These are phyloP conservation scores for Colaptes auratus DNA, from an alignment of 2,113 vertebrate species.

Conservation along the genomic window DNA sequence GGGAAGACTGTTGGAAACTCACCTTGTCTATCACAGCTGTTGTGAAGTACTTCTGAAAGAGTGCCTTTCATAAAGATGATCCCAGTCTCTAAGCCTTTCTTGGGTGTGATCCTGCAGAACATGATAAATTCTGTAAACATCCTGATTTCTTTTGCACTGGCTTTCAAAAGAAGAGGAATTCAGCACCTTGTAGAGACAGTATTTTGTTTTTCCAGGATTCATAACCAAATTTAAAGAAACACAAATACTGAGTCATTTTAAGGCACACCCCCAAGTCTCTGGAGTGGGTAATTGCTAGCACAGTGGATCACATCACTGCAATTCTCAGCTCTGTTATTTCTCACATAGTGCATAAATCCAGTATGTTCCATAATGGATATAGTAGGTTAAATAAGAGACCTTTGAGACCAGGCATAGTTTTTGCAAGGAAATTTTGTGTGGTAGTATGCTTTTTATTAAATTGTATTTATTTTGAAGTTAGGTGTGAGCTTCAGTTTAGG, in stretches of 20 bases:
- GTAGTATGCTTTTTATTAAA: slow-evolving; percentile 5
- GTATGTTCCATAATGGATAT: not conserved
- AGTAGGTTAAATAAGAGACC: not conserved
- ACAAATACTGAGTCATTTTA: not conserved
- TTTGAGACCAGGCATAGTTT: not conserved
- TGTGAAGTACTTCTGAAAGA: slow-evolving; percentile 5
- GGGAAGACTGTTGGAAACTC: not conserved
- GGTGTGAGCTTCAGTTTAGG: not conserved
- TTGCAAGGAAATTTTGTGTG: not conserved
- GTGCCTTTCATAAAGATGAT: slow-evolving; percentile 21
- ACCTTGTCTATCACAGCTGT: not conserved
- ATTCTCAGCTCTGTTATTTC: not conserved
- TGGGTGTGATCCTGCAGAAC: not conserved
- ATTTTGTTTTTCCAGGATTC: not conserved
- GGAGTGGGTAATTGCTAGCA: not conserved
- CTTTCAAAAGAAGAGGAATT: not conserved
- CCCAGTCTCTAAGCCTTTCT: not conserved
- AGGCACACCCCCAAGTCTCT: not conserved
- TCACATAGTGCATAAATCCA: not conserved
- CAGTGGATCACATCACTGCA: not conserved
- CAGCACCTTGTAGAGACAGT: not conserved
- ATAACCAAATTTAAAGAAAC: not conserved
- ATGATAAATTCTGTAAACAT: not conserved
- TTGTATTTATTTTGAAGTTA: slow-evolving; percentile 59
- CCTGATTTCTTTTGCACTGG: not conserved